These are phyloP conservation scores for Oeneis ivallda DNA, from an alignment of 2,888 invertebrate species.

Conservation along the genomic window DNA sequence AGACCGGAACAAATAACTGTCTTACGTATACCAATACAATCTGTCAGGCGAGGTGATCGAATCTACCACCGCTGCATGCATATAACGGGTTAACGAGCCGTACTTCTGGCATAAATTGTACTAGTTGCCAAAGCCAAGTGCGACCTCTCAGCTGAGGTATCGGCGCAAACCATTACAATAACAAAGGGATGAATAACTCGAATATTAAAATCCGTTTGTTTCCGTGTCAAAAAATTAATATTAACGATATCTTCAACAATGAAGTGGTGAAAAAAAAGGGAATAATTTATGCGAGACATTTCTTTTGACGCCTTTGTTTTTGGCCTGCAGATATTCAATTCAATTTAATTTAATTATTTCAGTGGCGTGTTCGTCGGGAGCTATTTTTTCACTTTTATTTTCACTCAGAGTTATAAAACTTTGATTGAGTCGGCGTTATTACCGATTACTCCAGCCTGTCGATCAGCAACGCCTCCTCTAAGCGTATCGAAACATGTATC, in stretches of 20 bases:
- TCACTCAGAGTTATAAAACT: conserved; percentile 25
- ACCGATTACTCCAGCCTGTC: conserved; percentile 37
- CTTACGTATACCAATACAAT: conserved; percentile 23
- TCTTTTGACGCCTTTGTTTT: conserved; percentile 75
- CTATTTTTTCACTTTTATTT: conserved; percentile 13
- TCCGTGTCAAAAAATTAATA: conserved; percentile 80
- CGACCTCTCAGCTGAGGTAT: conserved; percentile 38
- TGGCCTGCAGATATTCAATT: conserved; percentile 66
- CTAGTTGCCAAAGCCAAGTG: conserved; percentile 25
- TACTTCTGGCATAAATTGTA: conserved; percentile 26
- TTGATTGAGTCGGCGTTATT: conserved; percentile 31
- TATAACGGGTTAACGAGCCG: conserved; percentile 28
- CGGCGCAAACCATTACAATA: conserved; percentile 68
- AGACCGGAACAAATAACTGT: conserved; percentile 29
- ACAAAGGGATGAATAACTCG: conserved; percentile 71
- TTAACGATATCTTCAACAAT: conserved; percentile 79
- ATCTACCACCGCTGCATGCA: conserved; percentile 18
- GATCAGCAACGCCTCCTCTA: conserved; percentile 30
- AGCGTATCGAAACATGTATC: conserved; percentile 34
- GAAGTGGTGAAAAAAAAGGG: conserved; percentile 68
- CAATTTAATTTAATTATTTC: conserved; percentile 63
- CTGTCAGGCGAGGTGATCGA: conserved; percentile 30
- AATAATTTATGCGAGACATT: conserved; percentile 78
- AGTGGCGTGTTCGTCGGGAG: conserved; percentile 27
- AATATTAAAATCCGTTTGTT: conserved; percentile 76